A percentile compares a stretch with the other conserved stretches of the same genome.
phyloP scores from a whole-genome alignment of 2,113 vertebrate species.

The Ciconia stormi region DNA sequence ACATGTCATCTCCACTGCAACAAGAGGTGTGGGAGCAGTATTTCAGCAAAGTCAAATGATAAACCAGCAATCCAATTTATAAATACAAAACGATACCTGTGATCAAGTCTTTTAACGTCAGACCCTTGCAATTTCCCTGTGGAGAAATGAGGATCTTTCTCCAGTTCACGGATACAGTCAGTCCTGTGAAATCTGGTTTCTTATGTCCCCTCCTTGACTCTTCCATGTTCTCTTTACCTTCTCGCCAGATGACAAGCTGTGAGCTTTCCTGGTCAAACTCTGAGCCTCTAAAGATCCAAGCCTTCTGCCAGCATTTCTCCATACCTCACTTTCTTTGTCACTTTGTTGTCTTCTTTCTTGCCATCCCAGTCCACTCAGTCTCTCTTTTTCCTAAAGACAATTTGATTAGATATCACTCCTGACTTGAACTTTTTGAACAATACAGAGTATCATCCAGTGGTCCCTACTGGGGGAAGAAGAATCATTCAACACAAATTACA shows the following conservation, averaged over 20 bases:
- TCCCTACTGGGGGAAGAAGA: neutral
- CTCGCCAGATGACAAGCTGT: neutral
- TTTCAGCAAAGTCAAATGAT: neutral
- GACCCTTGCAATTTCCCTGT: neutral
- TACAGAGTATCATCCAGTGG: neutral
- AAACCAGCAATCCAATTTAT: neutral
- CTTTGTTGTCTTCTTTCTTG: neutral
- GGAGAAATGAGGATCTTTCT: neutral
- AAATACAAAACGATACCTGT: neutral
- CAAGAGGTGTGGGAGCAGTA: neutral
- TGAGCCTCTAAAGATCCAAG: neutral
- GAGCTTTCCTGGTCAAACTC: slow-evolving; percentile 21
- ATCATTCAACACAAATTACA: neutral
- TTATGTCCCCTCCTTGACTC: neutral
- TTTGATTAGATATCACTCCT: neutral
- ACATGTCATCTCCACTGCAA: neutral
- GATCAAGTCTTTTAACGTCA: neutral
- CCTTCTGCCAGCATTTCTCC: slow-evolving; percentile 1
- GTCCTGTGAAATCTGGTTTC: neutral
- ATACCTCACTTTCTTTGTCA: neutral
- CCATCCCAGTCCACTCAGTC: neutral
- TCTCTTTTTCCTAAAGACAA: neutral
- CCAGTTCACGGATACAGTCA: neutral
- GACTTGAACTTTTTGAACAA: neutral
- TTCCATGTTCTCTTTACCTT: neutral